phyloP scores from a whole-genome alignment of 2,797 vertebrate genomes.

The Lindbergichthys nudifrons region DNA sequence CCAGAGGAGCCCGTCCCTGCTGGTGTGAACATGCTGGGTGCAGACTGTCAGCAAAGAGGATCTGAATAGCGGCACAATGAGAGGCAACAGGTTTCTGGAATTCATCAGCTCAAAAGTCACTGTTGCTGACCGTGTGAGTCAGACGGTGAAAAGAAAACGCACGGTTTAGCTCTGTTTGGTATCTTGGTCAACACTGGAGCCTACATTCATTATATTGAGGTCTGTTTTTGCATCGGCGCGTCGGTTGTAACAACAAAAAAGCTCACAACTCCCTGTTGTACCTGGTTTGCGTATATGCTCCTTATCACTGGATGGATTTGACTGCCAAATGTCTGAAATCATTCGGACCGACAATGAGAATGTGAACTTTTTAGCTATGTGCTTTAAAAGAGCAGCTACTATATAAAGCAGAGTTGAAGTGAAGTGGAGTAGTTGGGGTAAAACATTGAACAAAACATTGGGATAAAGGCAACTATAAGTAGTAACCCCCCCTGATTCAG shows the following conservation, averaged over 20 bases:
- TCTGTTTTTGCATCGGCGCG: slow-evolving; percentile 5
- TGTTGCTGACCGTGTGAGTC: slow-evolving; percentile 7
- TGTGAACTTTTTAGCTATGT: background rate
- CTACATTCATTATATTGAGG: background rate
- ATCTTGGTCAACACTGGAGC: background rate
- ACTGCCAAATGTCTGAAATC: background rate
- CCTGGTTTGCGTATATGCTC: background rate
- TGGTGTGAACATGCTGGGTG: slow-evolving; percentile 48
- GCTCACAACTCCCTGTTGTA: background rate
- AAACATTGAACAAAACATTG: too few relatives aligned
- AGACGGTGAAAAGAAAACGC: slow-evolving; percentile 2
- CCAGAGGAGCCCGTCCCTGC: slow-evolving; percentile 47
- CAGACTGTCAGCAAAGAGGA: slow-evolving; percentile 37
- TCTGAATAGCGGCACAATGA: slow-evolving; percentile 2
- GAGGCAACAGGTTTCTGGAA: slow-evolving; percentile 60
- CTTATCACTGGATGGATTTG: background rate
- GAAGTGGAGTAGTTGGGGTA: too few relatives aligned
- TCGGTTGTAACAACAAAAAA: background rate
- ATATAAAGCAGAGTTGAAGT: too few relatives aligned
- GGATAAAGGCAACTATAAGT: too few relatives aligned
- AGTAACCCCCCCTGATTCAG: too few relatives aligned
- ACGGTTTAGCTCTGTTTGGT: slow-evolving; percentile 7
- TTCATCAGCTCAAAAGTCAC: slow-evolving; percentile 16
- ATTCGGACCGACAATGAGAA: background rate
- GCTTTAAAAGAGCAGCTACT: too few relatives aligned